Conservation (phyloP, 2,797 vertebrate genomes). For the Sebastes trivittatus region DNA sequence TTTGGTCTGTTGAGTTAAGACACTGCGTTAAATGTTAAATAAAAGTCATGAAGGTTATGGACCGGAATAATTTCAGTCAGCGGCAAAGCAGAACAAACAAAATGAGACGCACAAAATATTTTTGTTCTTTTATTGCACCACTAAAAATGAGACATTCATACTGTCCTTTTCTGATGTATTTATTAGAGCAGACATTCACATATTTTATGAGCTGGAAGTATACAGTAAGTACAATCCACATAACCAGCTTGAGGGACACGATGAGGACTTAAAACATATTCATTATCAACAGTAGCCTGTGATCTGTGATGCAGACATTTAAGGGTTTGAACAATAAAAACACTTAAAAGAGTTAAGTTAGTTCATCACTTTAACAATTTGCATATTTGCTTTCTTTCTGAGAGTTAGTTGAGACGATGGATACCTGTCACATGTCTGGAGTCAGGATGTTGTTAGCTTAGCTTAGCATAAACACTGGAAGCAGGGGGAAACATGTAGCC, state of each 20-base stretch:
- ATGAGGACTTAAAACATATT: background rate
- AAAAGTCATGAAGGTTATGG: background rate
- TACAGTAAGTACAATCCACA: background rate
- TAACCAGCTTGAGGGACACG: background rate
- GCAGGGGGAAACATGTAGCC: background rate
- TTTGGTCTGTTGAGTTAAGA: constrained; percentile 10
- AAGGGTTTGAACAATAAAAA: background rate
- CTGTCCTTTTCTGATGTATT: background rate
- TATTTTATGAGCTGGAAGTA: background rate
- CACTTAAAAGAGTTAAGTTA: background rate
- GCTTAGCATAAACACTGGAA: background rate
- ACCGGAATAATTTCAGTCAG: background rate
- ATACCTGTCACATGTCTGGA: background rate
- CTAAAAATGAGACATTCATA: background rate
- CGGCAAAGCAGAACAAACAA: background rate
- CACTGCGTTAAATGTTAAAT: constrained; percentile 4
- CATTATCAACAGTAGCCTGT: background rate
- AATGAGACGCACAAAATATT: background rate
- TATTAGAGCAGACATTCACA: background rate
- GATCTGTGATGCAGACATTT: background rate
- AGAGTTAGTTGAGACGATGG: background rate
- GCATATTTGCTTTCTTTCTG: background rate
- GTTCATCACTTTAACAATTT: background rate
- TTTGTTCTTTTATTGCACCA: background rate
- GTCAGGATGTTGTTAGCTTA: background rate